phyloP scores from a whole-genome alignment of 2,797 vertebrate genomes.

The Spatula clypeata region DNA sequence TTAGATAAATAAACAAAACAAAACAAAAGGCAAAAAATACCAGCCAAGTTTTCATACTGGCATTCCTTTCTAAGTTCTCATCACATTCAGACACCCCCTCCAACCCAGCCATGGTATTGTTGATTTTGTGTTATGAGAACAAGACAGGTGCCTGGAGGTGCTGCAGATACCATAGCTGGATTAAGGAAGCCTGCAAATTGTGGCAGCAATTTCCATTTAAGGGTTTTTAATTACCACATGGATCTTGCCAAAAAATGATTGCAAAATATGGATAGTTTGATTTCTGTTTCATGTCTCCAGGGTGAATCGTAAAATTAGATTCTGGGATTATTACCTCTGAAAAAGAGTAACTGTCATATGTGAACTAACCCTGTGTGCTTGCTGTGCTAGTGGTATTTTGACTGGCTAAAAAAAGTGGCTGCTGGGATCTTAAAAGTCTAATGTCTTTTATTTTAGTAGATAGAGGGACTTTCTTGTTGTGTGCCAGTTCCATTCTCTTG shows the following conservation, averaged over 20 bases:
- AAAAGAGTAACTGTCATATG: not conserved
- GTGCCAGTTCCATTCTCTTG: not conserved
- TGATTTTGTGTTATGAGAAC: slow-evolving; percentile 62
- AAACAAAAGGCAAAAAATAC: not conserved
- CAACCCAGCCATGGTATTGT: slow-evolving; percentile 10
- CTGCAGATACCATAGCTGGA: slow-evolving; percentile 6
- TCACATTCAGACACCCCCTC: slow-evolving; percentile 41
- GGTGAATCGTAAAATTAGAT: slow-evolving; percentile 18
- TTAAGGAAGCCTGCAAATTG: slow-evolving; percentile 52
- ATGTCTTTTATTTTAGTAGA: not conserved
- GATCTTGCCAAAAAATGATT: slow-evolving; percentile 27
- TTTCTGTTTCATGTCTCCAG: slow-evolving; percentile 21
- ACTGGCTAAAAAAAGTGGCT: not conserved
- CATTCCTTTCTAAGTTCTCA: slow-evolving; percentile 68
- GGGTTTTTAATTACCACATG: slow-evolving; percentile 38
- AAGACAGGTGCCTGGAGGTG: slow-evolving; percentile 47
- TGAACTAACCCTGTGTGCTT: not conserved
- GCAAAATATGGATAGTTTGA: slow-evolving; percentile 49
- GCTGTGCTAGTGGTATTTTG: not conserved
- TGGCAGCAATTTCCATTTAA: slow-evolving; percentile 53
- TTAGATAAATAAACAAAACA: slow-evolving; percentile 24
- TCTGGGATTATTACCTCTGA: slow-evolving; percentile 2
- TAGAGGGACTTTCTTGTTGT: not conserved
- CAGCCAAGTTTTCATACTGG: slow-evolving; percentile 37
- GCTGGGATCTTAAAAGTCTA: not conserved